Conservation (phyloP, 2,113 vertebrate species). For the Tachysurus fulvidraco region DNA sequence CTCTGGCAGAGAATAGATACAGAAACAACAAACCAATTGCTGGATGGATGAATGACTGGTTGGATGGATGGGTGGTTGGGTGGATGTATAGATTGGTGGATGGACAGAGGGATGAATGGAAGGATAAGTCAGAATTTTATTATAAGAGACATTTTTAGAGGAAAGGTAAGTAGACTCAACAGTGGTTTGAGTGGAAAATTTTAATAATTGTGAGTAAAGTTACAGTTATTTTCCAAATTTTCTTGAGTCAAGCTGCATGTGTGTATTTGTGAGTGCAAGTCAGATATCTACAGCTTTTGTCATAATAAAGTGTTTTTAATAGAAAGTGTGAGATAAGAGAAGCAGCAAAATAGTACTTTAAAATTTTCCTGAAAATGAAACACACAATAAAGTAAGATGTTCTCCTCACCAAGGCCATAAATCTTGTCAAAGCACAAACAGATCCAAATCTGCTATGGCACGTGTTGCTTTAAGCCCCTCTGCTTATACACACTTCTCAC, state of each 20-base stretch:
- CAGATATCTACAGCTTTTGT: constrained; percentile 31
- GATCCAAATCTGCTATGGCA: constrained; percentile 52
- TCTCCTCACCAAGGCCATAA: constrained; percentile 56
- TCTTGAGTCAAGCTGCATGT: constrained; percentile 17
- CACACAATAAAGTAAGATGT: constrained; percentile 44
- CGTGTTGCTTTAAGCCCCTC: constrained; percentile 50
- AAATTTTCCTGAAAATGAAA: constrained; percentile 42
- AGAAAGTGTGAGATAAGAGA: constrained; percentile 45
- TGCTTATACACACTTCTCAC: not conserved
- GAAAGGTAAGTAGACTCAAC: not conserved
- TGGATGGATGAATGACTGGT: not conserved
- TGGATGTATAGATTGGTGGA: constrained; percentile 23
- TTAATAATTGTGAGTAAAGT: not conserved
- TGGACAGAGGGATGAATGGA: constrained; percentile 16
- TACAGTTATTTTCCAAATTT: not conserved
- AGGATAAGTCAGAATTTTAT: not conserved
- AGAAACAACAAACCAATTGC: not conserved
- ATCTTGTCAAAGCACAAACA: constrained; percentile 61
- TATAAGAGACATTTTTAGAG: not conserved
- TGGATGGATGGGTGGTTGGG: not conserved
- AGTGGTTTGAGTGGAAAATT: not conserved
- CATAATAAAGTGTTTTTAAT: constrained; percentile 42
- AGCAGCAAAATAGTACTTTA: constrained; percentile 54
- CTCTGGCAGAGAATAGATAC: constrained; percentile 26
- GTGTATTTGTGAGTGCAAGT: constrained; percentile 45